A percentile compares a stretch with the other conserved stretches of the same genome.
Conservation (phyloP, 2,113 vertebrate species). For the Hylia prasina region DNA sequence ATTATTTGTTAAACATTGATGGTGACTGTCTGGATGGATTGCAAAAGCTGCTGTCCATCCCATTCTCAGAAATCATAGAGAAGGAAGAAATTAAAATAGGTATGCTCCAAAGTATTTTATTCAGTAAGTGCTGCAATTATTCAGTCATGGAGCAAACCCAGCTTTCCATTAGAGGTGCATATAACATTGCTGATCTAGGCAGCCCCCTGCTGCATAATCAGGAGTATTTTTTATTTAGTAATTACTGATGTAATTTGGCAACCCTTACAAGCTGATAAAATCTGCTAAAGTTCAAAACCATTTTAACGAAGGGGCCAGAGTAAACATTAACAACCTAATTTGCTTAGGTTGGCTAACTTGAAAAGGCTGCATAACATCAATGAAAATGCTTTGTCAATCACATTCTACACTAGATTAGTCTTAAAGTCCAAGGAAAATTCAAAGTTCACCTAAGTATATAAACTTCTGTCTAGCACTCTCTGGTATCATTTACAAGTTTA, state of each 20-base stretch:
- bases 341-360: slow-evolving; percentile 66
- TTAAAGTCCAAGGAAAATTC: slow-evolving; percentile 84
- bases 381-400: slow-evolving; percentile 71
- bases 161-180: background rate
- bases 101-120: background rate
- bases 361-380: slow-evolving; percentile 60
- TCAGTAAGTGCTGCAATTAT: background rate
- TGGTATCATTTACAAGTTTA: slow-evolving; percentile 23
- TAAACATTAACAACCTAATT: slow-evolving; percentile 75
- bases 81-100: background rate
- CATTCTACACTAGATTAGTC: slow-evolving; percentile 81
- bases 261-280: slow-evolving; percentile 47
- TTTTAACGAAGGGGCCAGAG: slow-evolving; percentile 47
- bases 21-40: background rate
- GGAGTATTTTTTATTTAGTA: slow-evolving; percentile 36
- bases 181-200: background rate
- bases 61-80: background rate
- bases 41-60: background rate
- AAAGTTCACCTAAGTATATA: slow-evolving; percentile 81
- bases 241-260: slow-evolving; percentile 37
- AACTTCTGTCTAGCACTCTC: slow-evolving; percentile 57
- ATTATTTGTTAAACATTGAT: slow-evolving; percentile 34
- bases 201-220: background rate
- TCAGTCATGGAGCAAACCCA: background rate
- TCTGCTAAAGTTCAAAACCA: slow-evolving; percentile 60